A percentile compares a stretch with the other conserved stretches of the same genome.
phyloP scores from a whole-genome alignment of 2,797 vertebrate genomes.

The Phrynocephalus guinanensis region DNA sequence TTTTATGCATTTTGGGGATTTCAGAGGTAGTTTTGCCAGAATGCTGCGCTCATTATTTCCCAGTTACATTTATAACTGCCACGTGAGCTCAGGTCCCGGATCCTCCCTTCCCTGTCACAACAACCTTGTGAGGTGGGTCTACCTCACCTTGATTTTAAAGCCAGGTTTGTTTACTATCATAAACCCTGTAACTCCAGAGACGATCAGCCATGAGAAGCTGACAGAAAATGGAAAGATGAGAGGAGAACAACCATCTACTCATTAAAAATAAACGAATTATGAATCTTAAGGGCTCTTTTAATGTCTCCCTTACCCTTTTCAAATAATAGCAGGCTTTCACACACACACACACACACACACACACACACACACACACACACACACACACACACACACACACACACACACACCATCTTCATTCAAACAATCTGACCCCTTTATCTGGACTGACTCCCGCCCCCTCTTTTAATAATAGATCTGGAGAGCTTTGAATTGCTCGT shows the following conservation, averaged over 20 bases:
- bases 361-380: too few relatives aligned
- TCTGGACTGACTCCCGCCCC: background rate
- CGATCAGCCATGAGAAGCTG: background rate
- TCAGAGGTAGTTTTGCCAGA: too few relatives aligned
- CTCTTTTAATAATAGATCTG: slow-evolving; percentile 48
- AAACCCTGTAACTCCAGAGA: background rate
- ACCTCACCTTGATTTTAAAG: too few relatives aligned
- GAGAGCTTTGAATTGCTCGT: slow-evolving; percentile 9
- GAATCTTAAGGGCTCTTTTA: background rate
- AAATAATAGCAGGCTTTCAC: background rate
- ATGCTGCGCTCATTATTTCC: too few relatives aligned
- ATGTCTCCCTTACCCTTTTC: background rate
- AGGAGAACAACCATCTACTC: background rate
- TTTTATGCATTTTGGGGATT: too few relatives aligned
- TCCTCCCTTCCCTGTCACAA: too few relatives aligned
- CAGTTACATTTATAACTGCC: too few relatives aligned
- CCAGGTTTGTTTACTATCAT: background rate
- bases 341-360: background rate
- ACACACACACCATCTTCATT: too few relatives aligned
- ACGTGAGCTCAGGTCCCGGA: too few relatives aligned
- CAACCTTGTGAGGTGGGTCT: too few relatives aligned
- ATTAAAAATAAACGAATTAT: slow-evolving; percentile 3
- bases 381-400: too few relatives aligned
- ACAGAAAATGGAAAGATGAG: background rate
- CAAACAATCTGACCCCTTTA: background rate